Base-by-base conservation (phyloP, 2,888 invertebrate genomes). In the Lasioglossum pauxillum region DNA sequence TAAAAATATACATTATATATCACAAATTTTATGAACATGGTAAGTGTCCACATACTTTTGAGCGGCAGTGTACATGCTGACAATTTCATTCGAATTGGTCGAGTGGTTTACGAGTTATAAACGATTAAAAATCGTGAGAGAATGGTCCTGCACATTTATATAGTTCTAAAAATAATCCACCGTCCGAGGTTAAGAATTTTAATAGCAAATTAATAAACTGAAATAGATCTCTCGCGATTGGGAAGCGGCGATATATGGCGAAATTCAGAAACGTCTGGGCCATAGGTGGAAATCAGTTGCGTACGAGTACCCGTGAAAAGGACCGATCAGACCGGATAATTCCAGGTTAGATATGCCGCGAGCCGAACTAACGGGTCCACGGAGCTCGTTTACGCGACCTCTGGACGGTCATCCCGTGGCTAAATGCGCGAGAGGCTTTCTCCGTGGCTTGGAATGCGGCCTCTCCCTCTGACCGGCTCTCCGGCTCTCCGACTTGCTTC, bases 361-460 rank as follows among this genome's bases (percentile, higher is more conserved):
- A 83, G 67, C 75, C 74, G 75, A 64, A 83, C 79, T 89, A 86
- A 89, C 89, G 89, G 89, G 69, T 79, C 85, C 78, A 46, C 69
- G 71, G 78, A 84, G 80, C 85, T 88, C 85, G 84, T 85, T 89
- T 84, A 69, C 79, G 78, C 90, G 90, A 90, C 91, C 90, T 90
- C 90, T 83, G 76, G 83, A 84, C 91, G 86, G 87, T 88, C 87
- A 86, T 91, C 89, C 74, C 79, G 87, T 73, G 85, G 89, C 85
- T 88, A 88, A 89, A 83, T 83, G 82, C 90, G 88, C 89, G 91
- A 92, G 92, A 92, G 93, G 93, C 93, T 94, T 94, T 94, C 93
- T 93, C 93, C 92, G 84, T 78, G 83, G 91, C 83, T 91, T 89
- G 93, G 93, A 93, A 93, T 93, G 93, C 89, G 90, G 91, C 92